These are phyloP conservation scores for Ibidorhyncha struthersii DNA, from an alignment of 2,113 vertebrate genomes.

Conservation along the genomic window DNA sequence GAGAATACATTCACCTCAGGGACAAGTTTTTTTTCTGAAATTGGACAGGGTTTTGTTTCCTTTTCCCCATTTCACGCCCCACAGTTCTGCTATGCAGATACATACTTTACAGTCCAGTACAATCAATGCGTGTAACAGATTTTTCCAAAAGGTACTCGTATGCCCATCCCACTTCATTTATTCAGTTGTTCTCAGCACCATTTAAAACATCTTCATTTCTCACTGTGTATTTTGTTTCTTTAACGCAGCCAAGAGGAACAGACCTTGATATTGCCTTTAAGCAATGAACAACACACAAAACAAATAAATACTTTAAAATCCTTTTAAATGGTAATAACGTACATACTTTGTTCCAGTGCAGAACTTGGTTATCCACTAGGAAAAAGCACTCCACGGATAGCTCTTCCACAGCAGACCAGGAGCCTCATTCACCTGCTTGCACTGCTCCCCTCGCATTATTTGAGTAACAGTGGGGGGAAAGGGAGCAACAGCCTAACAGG, in stretches of 20 bases:
- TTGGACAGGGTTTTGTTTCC: not conserved
- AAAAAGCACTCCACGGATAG: not conserved
- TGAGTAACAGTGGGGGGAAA: not conserved
- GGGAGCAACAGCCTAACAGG: constrained; percentile 14
- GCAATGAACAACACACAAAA: constrained; percentile 36
- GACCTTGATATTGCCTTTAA: constrained; percentile 20
- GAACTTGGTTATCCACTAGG: not conserved
- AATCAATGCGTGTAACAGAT: constrained; percentile 3
- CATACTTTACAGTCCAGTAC: not conserved
- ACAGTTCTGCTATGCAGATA: not conserved
- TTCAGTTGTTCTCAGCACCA: constrained; percentile 21
- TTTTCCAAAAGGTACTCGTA: not conserved
- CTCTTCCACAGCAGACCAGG: not conserved
- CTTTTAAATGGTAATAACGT: not conserved
- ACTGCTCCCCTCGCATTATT: not conserved
- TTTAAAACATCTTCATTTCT: constrained; percentile 20
- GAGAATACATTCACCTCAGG: not conserved
- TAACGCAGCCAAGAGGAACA: not conserved
- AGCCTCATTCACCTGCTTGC: constrained; percentile 8
- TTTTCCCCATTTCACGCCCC: not conserved
- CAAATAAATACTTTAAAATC: constrained; percentile 67
- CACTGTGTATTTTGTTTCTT: not conserved
- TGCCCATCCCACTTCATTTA: not conserved
- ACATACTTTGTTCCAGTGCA: constrained; percentile 19
- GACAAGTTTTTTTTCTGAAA: not conserved